These are phyloP conservation scores for Lycia hirtaria DNA, from an alignment of 2,888 invertebrate genomes.

Conservation along the genomic window DNA sequence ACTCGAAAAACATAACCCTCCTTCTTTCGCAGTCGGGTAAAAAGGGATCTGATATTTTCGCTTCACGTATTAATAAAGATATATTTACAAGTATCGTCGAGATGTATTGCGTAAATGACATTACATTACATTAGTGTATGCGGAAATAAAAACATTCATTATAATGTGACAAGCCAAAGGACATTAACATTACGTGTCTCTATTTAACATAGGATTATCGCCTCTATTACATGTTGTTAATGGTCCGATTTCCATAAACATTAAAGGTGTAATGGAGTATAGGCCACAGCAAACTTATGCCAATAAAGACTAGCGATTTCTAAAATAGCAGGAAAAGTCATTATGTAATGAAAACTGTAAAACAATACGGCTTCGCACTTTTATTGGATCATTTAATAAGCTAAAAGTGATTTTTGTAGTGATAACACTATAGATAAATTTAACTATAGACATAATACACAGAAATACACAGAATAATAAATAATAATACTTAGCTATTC, in stretches of 20 bases:
- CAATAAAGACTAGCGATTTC: slow-evolving; percentile 18
- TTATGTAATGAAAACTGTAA: too few relatives aligned
- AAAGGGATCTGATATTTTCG: too few relatives aligned
- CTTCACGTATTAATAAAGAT: not conserved
- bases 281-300: slow-evolving; percentile 17
- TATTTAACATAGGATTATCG: slow-evolving; percentile 22
- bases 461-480: too few relatives aligned
- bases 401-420: too few relatives aligned
- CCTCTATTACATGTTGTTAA: slow-evolving; percentile 9
- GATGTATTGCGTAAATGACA: slow-evolving; percentile 15
- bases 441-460: too few relatives aligned
- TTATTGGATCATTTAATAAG: too few relatives aligned
- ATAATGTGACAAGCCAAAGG: slow-evolving; percentile 38
- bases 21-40: too few relatives aligned
- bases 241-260: slow-evolving; percentile 13
- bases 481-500: too few relatives aligned
- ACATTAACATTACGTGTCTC: slow-evolving; percentile 21
- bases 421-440: too few relatives aligned
- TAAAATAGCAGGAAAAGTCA: slow-evolving; percentile 14
- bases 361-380: too few relatives aligned
- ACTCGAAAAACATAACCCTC: too few relatives aligned
- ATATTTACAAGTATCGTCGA: not conserved
- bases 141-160: slow-evolving; percentile 39
- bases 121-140: slow-evolving; percentile 35
- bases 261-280: not conserved